phyloP scores from a whole-genome alignment of 2,888 invertebrate genomes.

The Neoascia interrupta region DNA sequence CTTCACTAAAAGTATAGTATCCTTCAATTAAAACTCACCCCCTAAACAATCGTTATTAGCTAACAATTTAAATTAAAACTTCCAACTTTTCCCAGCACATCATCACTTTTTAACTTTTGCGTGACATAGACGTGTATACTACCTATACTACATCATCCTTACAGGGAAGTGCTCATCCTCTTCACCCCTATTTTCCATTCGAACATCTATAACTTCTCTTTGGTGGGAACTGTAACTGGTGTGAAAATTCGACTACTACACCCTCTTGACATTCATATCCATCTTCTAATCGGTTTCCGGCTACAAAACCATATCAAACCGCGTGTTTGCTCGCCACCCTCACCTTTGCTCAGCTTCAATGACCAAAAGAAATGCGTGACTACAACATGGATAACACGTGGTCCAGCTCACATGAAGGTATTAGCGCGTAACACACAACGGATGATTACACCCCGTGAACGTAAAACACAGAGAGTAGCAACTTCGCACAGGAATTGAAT shows the following conservation, averaged over 20 bases:
- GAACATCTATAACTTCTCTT: background rate
- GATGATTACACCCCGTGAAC: constrained; percentile 76
- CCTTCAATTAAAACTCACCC: constrained; percentile 23
- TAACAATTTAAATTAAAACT: background rate
- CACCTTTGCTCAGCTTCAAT: constrained; percentile 25
- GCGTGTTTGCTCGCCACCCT: constrained; percentile 30
- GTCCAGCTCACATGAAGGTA: constrained; percentile 79
- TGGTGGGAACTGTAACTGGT: constrained; percentile 65
- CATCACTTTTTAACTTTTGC: constrained; percentile 60
- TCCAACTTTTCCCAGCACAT: background rate
- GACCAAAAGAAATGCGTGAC: constrained; percentile 65
- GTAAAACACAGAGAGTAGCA: constrained; percentile 31
- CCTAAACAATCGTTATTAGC: background rate
- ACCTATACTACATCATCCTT: no score
- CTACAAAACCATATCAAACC: constrained; percentile 39
- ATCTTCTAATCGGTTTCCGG: constrained; percentile 64
- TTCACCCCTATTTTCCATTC: constrained; percentile 59
- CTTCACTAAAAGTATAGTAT: no score
- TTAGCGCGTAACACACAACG: constrained; percentile 79
- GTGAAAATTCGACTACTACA: constrained; percentile 54
- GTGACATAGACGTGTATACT: constrained; percentile 12
- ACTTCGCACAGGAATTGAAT: constrained; percentile 12
- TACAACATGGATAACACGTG: constrained; percentile 75
- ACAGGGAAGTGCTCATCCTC: constrained; percentile 18
- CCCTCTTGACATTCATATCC: constrained; percentile 68